These are phyloP conservation scores for Prunella himalayana DNA, from an alignment of 2,113 vertebrate genomes.

Conservation along the genomic window DNA sequence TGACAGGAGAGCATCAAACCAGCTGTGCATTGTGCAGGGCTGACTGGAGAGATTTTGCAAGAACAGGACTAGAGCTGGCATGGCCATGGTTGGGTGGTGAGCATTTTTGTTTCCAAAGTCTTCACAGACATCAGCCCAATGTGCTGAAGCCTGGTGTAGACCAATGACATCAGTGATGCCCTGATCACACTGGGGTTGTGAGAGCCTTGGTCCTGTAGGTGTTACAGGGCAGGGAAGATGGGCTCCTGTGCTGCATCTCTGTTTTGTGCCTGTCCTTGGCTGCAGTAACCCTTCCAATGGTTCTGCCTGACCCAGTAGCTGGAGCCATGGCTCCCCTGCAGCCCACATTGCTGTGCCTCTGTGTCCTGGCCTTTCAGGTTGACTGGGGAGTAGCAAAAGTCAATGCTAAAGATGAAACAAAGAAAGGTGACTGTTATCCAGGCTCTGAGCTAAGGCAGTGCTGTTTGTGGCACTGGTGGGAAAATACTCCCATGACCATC, in stretches of 20 bases:
- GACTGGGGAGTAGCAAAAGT: background rate
- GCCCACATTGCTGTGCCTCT: background rate
- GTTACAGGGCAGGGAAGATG: background rate
- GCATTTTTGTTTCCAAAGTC: background rate
- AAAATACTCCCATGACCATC: background rate
- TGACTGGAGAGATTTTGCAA: background rate
- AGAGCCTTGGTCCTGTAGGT: background rate
- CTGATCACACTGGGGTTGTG: background rate
- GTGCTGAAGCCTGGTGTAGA: background rate
- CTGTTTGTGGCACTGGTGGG: background rate
- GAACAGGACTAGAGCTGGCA: background rate
- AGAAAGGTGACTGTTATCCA: background rate
- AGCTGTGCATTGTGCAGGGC: background rate
- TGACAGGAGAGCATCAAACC: background rate
- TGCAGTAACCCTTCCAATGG: background rate
- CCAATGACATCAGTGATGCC: rapidly evolving
- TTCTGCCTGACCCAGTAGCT: background rate
- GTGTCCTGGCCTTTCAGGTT: background rate
- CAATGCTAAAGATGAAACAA: background rate
- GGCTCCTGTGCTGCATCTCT: background rate
- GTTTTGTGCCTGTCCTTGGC: background rate
- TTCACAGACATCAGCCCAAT: background rate
- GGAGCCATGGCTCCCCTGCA: background rate
- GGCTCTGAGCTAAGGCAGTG: background rate
- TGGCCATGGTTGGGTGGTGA: background rate